Evolutionary conservation across 2,888 invertebrate species (phyloP).

Genomic region (Abscondita cerata): DNA sequence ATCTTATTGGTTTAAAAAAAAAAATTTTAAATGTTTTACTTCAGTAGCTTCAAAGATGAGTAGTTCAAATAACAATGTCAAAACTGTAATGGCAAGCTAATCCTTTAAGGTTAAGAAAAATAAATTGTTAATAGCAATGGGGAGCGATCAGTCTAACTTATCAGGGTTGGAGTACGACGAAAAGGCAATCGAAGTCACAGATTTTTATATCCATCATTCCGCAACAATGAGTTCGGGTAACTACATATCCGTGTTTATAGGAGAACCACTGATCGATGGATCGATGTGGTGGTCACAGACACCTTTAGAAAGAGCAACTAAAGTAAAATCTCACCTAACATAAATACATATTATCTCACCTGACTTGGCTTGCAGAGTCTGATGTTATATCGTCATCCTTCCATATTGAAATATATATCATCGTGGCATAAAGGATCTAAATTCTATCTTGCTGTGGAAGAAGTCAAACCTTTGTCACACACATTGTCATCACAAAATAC

Average conservation of each 20-base stretch:
- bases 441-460: conserved; percentile 82
- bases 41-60: background rate
- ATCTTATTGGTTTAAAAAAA: too few species aligned
- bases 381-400: conserved; percentile 86
- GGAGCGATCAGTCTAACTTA: conserved; percentile 76
- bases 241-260: conserved; percentile 77
- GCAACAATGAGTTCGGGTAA: conserved; percentile 68
- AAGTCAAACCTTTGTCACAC: conserved; percentile 76
- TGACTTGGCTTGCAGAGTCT: conserved; percentile 74
- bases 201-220: conserved; percentile 77
- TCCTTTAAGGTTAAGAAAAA: background rate
- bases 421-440: conserved; percentile 81
- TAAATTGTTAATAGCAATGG: conserved; percentile 64
- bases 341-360: background rate
- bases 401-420: conserved; percentile 81
- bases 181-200: conserved; percentile 77
- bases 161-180: conserved; percentile 77
- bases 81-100: background rate
- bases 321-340: conserved; percentile 60
- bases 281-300: conserved; percentile 70
- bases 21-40: background rate
- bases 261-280: conserved; percentile 70
- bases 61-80: background rate
- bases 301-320: conserved; percentile 78
- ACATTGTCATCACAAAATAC: conserved; percentile 71